Conservation (phyloP, 2,113 vertebrate species). For the Mesembrinibis cayennensis region DNA sequence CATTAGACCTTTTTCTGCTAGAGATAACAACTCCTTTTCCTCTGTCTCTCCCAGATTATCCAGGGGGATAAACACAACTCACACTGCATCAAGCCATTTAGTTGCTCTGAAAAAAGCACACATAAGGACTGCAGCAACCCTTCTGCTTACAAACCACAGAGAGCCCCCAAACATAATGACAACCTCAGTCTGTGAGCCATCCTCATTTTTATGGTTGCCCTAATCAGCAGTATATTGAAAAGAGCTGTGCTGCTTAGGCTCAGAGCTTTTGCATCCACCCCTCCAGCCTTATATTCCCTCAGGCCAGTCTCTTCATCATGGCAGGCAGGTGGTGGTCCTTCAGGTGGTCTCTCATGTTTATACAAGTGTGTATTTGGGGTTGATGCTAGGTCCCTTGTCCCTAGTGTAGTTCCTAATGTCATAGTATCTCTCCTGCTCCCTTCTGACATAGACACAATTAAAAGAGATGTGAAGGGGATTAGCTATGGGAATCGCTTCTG, state of each 20-base stretch:
- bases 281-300: not conserved
- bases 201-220: not conserved
- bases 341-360: not conserved
- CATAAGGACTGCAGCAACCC: not conserved
- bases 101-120: not conserved
- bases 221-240: not conserved
- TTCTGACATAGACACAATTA: not conserved
- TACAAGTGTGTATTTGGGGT: not conserved
- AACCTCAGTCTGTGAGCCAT: rapidly evolving
- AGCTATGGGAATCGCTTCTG: not conserved
- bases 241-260: not conserved
- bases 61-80: not conserved
- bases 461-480: not conserved
- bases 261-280: rapidly evolving
- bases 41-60: not conserved
- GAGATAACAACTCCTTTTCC: not conserved
- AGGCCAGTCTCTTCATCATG: not conserved
- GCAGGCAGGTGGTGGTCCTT: not conserved
- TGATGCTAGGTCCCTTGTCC: not conserved
- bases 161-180: rapidly evolving
- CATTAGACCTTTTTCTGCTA: not conserved
- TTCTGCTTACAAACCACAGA: rapidly evolving
- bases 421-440: not conserved
- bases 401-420: not conserved
- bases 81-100: not conserved